Conservation (phyloP, 2,888 invertebrate genomes). For the Choreutis nemorana region DNA sequence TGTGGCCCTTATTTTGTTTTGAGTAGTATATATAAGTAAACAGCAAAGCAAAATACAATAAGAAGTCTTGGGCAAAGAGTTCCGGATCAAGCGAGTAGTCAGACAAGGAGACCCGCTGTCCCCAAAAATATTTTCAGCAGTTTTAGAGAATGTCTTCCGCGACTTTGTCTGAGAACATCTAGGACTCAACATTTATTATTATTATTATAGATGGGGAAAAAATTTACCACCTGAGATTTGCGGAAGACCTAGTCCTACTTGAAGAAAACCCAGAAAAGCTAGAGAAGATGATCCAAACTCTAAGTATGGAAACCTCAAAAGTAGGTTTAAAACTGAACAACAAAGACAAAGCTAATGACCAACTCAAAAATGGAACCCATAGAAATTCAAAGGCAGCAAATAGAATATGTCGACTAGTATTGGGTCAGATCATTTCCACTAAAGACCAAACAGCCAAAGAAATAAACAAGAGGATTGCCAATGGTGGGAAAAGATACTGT, state of each 20-base stretch:
- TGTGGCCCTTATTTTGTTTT: no score
- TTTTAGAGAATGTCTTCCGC: conserved; percentile 8
- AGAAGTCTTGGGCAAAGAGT: no score
- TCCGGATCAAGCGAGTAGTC: conserved; percentile 3
- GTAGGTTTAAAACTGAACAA: conserved; percentile 7
- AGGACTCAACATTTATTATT: conserved; percentile 8
- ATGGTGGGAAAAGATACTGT: no score
- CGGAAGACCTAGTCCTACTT: conserved; percentile 8
- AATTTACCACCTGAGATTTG: conserved; percentile 8
- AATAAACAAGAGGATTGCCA: no score
- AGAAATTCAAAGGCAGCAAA: no score
- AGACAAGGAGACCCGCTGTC: conserved; percentile 8
- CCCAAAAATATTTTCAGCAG: conserved; percentile 12
- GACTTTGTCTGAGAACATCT: conserved; percentile 7
- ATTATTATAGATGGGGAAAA: conserved; percentile 7
- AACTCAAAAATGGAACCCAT: no score
- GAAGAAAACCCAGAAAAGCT: conserved; percentile 2
- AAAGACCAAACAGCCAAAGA: no score
- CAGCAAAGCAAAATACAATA: not conserved
- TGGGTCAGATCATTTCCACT: no score
- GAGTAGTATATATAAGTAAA: not conserved
- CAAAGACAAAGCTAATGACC: no score
- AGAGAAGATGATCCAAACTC: conserved; percentile 6
- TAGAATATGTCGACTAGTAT: no score
- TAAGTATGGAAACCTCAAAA: conserved; percentile 5